Evolutionary conservation across 2,888 invertebrate genomes (phyloP), one percentile per base, ranked within the genome.

Genomic region (Hartigia nigra): DNA sequence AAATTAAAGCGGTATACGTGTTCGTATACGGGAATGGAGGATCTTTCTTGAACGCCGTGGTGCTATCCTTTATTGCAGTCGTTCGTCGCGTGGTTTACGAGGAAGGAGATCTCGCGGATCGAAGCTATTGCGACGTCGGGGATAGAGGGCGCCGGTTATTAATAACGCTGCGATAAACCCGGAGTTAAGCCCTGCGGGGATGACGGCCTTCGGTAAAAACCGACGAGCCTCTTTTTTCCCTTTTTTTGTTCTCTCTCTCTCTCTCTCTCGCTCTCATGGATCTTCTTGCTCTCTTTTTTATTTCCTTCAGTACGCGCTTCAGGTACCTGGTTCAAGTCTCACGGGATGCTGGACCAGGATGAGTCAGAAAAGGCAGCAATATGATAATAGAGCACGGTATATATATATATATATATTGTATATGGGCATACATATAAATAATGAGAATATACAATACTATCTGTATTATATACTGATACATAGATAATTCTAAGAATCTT

Each of bases 161-260:
- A 88, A 87, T 87, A 88, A 87, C 86, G 86, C 85, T 83, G 83
- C 87, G 87, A 87, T 87, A 88, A 88, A 87, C 86, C 86, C 86
- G 81, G 83, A 85, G 85, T 86, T 84, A 86, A 87, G 86, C 84
- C 86, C 85, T 84, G 85, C 84, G 84, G 86, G 86, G 85, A 86
- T 86, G 87, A 87, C 86, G 86, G 84, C 86, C 86, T 87, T 87
- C 85, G 86, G 83, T 84, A 85, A 84, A 86, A 88, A 87, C 83
- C 83, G 85, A 82, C 82, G 81, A 81, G 78, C 79, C 82, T 79
- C 78, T 82, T 79, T 80, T 76, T 81, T 76, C 77, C 69, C 74
- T 76, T 74, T 0, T 37, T 3, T 14, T 23, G 14, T 39, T 55
- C 14, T 23, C 31, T 35, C 35, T 76, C 34, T 23, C 39, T 35